phyloP scores from a whole-genome alignment of 1,140 invertebrate species.

The Drosophila nebulosa region DNA sequence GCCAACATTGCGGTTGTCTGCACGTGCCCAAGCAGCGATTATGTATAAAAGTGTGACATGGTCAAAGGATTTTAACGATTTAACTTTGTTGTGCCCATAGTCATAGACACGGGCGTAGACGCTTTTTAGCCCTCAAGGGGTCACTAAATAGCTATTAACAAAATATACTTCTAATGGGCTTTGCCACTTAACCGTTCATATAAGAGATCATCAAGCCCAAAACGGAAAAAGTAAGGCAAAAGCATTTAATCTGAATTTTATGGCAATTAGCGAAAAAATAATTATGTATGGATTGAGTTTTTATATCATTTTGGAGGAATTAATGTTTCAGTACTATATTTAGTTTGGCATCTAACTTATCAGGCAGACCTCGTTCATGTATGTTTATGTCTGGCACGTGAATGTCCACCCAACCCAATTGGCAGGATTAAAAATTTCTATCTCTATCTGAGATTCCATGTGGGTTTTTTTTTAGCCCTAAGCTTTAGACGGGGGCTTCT shows the following conservation, averaged over 20 bases:
- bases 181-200: no score
- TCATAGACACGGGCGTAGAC: not conserved
- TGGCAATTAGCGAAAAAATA: no score
- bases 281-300: no score
- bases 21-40: constrained; percentile 54
- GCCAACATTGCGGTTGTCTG: constrained; percentile 66
- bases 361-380: not conserved
- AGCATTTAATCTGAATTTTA: no score
- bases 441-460: not conserved
- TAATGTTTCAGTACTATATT: no score
- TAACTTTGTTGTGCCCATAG: constrained; percentile 54
- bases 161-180: no score
- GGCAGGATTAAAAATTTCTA: not conserved
- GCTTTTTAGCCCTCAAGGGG: not conserved
- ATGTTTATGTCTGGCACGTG: constrained; percentile 26
- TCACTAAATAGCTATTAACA: not conserved
- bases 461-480: constrained; percentile 20
- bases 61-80: constrained; percentile 57
- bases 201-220: no score
- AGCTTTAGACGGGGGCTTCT: not conserved
- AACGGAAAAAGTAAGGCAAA: no score
- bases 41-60: constrained; percentile 55
- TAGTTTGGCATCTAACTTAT: not conserved
- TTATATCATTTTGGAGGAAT: no score
- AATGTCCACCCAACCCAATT: constrained; percentile 36